Evolutionary conservation across 2,113 vertebrate genomes (phyloP).

Genomic region (Ictalurus furcatus): DNA sequence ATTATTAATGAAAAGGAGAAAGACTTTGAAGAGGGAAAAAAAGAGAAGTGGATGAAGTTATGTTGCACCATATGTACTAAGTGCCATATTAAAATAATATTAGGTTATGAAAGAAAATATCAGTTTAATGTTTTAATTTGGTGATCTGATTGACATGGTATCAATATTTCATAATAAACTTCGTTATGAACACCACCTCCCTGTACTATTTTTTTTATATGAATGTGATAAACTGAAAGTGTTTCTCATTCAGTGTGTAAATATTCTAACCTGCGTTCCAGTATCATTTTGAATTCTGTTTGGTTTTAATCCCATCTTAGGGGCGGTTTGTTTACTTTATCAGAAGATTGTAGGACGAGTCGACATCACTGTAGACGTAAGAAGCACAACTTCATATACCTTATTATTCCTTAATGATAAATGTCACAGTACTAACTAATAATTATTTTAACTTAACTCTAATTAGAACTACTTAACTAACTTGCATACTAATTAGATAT

Average conservation of each 20-base stretch:
- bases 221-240: neutral
- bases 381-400: neutral
- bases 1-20: neutral
- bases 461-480: neutral
- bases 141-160: constrained; percentile 58
- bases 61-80: constrained; percentile 52
- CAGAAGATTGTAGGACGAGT: neutral
- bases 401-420: too few species aligned
- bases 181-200: constrained; percentile 52
- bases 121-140: constrained; percentile 58
- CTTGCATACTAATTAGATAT: neutral
- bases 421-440: neutral
- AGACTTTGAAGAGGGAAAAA: neutral
- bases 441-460: neutral
- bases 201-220: neutral
- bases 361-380: neutral
- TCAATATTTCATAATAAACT: constrained; percentile 62
- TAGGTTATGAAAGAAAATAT: constrained; percentile 56
- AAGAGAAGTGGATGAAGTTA: constrained; percentile 31
- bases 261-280: neutral
- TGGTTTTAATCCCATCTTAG: neutral
- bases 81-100: constrained; percentile 56
- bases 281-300: neutral
- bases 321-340: neutral
- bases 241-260: neutral